phyloP scores from a whole-genome alignment of 2,888 invertebrate genomes.

The Stenurella melanura region DNA sequence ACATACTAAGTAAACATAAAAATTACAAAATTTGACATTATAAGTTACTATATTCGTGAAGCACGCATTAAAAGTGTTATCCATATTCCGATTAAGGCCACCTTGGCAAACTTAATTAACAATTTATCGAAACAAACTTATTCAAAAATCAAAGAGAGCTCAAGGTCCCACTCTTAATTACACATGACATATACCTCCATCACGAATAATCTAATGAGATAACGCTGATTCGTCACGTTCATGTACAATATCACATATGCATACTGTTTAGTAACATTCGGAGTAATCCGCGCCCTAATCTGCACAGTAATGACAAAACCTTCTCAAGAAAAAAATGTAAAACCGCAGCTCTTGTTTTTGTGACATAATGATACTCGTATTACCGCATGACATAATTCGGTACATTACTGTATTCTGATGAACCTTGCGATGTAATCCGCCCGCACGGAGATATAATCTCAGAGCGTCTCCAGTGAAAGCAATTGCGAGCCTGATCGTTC shows the following conservation, averaged over 20 bases:
- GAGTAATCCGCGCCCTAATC: conserved; percentile 5
- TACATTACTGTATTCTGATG: conserved; percentile 28
- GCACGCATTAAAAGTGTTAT: neutral
- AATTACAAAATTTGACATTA: neutral
- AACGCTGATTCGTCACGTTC: neutral
- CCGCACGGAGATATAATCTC: conserved; percentile 43
- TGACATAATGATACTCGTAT: conserved; percentile 21
- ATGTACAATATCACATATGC: neutral
- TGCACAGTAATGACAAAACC: neutral
- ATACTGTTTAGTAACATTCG: neutral
- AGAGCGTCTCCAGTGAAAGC: conserved; percentile 43
- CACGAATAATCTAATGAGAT: conserved; percentile 7
- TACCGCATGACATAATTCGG: conserved; percentile 30
- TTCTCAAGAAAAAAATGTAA: conserved; percentile 3
- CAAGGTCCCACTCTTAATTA: neutral
- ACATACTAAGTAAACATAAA: too few relatives aligned
- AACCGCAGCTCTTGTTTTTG: conserved; percentile 26
- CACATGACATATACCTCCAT: neutral
- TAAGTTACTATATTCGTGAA: neutral
- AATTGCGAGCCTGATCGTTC: conserved; percentile 23
- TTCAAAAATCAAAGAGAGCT: conserved; percentile 2
- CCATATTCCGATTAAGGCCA: neutral
- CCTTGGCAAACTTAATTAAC: neutral
- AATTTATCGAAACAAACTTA: neutral
- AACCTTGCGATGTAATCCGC: conserved; percentile 38